Percentiles rank a stretch among this genome's conserved stretches.
These are phyloP conservation scores for Parnassius glacialis DNA, from an alignment of 2,888 invertebrate genomes.

Conservation along the genomic window DNA sequence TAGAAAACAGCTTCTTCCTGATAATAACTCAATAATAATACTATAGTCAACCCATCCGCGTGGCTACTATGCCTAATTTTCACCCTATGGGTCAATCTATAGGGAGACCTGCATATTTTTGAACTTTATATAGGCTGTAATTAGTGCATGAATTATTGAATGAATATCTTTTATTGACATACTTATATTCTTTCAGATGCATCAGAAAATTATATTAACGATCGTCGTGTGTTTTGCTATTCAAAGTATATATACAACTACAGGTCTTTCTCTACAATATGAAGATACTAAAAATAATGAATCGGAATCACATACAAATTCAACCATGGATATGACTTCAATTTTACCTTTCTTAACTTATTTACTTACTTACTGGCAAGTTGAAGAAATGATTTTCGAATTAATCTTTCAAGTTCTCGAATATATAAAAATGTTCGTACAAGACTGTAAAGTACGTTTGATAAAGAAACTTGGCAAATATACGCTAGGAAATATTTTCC, in stretches of 20 bases:
- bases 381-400: constrained; percentile 48
- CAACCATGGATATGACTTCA: constrained; percentile 37
- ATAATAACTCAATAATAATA: no score
- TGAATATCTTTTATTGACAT: background rate
- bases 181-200: constrained; percentile 37
- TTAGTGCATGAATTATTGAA: no score
- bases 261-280: background rate
- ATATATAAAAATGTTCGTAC: constrained; percentile 38
- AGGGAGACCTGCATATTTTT: no score
- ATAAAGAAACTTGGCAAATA: constrained; percentile 47
- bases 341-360: constrained; percentile 38
- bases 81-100: no score
- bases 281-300: constrained; percentile 11
- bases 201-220: constrained; percentile 23
- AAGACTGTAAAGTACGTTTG: constrained; percentile 47
- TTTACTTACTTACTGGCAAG: no score
- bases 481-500: constrained; percentile 49
- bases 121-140: no score
- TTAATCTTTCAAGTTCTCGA: constrained; percentile 39
- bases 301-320: constrained; percentile 23
- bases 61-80: no score
- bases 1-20: no score
- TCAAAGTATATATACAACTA: constrained; percentile 3
- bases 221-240: constrained; percentile 7
- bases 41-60: no score